Conservation (phyloP, 2,113 vertebrate species). For the Silurus meridionalis region DNA sequence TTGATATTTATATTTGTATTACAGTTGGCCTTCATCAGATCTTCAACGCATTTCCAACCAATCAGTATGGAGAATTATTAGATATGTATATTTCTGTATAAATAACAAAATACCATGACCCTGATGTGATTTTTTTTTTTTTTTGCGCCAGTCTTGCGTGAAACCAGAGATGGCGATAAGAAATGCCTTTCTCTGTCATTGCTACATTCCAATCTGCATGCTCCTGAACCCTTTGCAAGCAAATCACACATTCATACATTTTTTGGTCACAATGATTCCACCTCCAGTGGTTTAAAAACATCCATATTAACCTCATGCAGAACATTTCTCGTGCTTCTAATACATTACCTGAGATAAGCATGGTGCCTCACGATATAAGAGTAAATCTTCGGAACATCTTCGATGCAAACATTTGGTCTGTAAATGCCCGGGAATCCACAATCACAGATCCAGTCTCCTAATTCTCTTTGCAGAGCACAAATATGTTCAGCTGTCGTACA, state of each 20-base stretch:
- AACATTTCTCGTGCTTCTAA: too few relatives aligned
- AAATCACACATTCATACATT: neutral
- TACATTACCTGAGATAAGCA: conserved; percentile 64
- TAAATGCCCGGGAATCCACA: conserved; percentile 62
- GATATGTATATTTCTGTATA: too few relatives aligned
- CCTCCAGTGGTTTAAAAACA: neutral
- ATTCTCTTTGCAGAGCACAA: conserved; percentile 47
- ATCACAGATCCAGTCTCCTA: conserved; percentile 63
- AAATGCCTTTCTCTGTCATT: neutral
- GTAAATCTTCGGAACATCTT: conserved; percentile 61
- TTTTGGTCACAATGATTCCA: too few relatives aligned
- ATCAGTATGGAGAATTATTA: too few relatives aligned
- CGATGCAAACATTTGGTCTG: conserved; percentile 39
- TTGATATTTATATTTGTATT: too few relatives aligned
- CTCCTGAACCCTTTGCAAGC: neutral
- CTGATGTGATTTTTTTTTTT: neutral
- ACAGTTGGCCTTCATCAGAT: too few relatives aligned
- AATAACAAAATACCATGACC: neutral
- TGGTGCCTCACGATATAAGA: conserved; percentile 59
- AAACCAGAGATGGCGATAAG: neutral
- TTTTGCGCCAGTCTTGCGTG: neutral
- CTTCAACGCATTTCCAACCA: too few relatives aligned
- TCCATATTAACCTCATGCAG: neutral
- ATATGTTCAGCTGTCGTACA: conserved; percentile 30
- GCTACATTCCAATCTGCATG: neutral